These are phyloP conservation scores for Australoheros facetus DNA, from an alignment of 2,797 vertebrate species.

Conservation along the genomic window DNA sequence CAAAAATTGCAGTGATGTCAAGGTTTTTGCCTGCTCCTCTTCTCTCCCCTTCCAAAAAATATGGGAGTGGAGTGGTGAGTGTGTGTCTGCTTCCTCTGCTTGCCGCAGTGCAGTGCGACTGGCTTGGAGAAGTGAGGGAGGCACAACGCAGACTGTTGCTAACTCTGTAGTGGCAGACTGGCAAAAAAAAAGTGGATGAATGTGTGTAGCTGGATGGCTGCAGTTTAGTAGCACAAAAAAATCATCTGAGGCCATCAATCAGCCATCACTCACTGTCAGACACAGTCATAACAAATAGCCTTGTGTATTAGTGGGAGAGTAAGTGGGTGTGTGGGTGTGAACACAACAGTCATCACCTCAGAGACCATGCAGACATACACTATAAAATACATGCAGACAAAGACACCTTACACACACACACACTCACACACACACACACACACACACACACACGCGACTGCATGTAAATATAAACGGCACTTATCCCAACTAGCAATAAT, in stretches of 20 bases:
- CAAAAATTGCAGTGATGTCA: slow-evolving; percentile 49
- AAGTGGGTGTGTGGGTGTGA: slow-evolving; percentile 39
- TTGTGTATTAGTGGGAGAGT: slow-evolving; percentile 31
- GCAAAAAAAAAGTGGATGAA: slow-evolving; percentile 74
- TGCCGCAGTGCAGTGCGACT: slow-evolving; percentile 81
- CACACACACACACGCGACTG: neutral
- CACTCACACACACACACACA: neutral
- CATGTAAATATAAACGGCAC: neutral
- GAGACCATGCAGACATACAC: neutral
- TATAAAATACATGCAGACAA: neutral
- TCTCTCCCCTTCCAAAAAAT: slow-evolving; percentile 76
- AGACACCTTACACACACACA: neutral
- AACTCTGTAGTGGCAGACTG: slow-evolving; percentile 80
- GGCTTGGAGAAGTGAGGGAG: slow-evolving; percentile 79
- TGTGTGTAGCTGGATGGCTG: slow-evolving; percentile 75
- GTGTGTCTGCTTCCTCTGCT: slow-evolving; percentile 75
- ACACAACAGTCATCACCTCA: slow-evolving; percentile 22
- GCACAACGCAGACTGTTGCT: slow-evolving; percentile 80
- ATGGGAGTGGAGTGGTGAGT: slow-evolving; percentile 68
- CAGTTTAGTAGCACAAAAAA: slow-evolving; percentile 80
- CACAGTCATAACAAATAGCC: slow-evolving; percentile 58
- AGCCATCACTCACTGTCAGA: slow-evolving; percentile 85
- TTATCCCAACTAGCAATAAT: neutral
- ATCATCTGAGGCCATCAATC: slow-evolving; percentile 85
- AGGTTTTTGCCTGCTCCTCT: slow-evolving; percentile 67